Conservation (phyloP, 2,888 invertebrate genomes). For the Neoaliturus tenellus region DNA sequence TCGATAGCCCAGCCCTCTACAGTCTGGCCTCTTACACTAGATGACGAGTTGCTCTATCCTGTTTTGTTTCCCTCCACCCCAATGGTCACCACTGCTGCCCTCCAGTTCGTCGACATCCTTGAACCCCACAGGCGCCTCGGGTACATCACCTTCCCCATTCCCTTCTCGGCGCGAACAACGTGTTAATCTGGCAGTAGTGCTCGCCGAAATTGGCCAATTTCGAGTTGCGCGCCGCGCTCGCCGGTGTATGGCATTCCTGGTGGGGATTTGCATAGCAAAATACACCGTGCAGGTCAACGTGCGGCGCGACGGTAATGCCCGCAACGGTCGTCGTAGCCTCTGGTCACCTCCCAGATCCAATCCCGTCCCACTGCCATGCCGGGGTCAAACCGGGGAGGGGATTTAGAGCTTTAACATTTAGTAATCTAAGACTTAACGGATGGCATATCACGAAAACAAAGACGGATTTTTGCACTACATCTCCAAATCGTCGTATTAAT, state of each 20-base stretch:
- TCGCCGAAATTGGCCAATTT: constrained; percentile 55
- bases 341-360: background rate
- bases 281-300: constrained; percentile 16
- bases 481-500: no score
- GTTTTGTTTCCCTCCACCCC: background rate
- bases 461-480: no score
- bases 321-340: background rate
- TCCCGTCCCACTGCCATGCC: background rate
- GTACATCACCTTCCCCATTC: background rate
- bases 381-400: no score
- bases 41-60: no score
- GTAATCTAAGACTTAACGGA: no score
- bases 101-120: background rate
- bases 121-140: background rate
- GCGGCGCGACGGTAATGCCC: constrained; percentile 6
- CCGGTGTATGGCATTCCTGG: constrained; percentile 24
- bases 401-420: no score
- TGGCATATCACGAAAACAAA: no score
- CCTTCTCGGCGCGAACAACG: constrained; percentile 32
- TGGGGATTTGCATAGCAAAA: constrained; percentile 43
- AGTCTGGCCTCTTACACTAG: no score
- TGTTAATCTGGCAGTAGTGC: constrained; percentile 43
- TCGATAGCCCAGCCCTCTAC: background rate
- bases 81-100: background rate
- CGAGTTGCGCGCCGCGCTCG: background rate